Evolutionary conservation across 2,888 invertebrate species (phyloP).

Genomic region (Nemotelus pantherinus): DNA sequence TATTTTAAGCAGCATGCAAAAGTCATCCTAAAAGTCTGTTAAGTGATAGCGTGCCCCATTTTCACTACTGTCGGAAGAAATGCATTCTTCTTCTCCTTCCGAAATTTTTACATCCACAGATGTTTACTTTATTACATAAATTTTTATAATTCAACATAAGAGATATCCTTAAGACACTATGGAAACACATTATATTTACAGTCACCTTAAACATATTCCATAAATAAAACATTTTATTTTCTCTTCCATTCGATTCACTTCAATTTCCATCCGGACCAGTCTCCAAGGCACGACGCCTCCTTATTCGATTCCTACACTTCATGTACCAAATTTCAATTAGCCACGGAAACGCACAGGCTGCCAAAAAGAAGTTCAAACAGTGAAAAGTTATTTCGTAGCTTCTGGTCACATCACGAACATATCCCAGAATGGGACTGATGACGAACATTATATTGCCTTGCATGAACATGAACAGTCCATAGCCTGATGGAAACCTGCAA

Average conservation of each 20-base stretch:
- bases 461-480: slow-evolving; percentile 77
- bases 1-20: no score
- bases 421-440: slow-evolving; percentile 76
- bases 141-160: no score
- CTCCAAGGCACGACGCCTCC: not conserved
- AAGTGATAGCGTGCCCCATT: no score
- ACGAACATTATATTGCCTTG: slow-evolving; percentile 74
- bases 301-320: slow-evolving; percentile 38
- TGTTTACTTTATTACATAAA: no score
- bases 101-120: no score
- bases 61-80: no score
- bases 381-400: slow-evolving; percentile 75
- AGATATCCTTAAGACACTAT: no score
- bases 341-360: slow-evolving; percentile 77
- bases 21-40: no score
- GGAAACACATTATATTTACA: no score
- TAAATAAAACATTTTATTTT: not conserved
- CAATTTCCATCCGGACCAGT: not conserved
- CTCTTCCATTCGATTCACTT: not conserved
- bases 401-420: slow-evolving; percentile 70
- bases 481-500: slow-evolving; percentile 74
- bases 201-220: not conserved
- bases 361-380: slow-evolving; percentile 72
- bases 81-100: no score
- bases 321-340: slow-evolving; percentile 67